Evolutionary conservation across 2,797 vertebrate genomes (phyloP).

Genomic region (Lateolabrax maculatus): DNA sequence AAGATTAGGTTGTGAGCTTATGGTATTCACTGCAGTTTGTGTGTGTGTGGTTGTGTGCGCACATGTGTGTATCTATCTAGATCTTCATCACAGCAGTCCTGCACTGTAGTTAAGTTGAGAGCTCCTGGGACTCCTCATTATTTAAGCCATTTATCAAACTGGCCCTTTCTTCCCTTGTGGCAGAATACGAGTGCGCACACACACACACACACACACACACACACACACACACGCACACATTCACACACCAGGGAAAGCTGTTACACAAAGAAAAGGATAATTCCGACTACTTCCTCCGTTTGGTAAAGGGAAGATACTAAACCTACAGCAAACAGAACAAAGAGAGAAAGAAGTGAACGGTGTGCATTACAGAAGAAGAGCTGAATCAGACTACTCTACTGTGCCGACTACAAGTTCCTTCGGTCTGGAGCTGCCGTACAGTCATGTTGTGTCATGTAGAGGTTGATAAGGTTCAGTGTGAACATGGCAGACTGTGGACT

Average conservation of each 20-base stretch:
- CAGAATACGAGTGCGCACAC: conserved; percentile 16
- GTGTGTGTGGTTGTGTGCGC: background rate
- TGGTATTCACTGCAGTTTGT: background rate
- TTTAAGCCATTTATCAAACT: conserved; percentile 91
- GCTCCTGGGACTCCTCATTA: conserved; percentile 87
- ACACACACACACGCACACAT: background rate
- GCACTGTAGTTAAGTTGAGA: conserved; percentile 87
- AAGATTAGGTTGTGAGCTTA: conserved; percentile 53
- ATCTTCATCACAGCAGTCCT: conserved; percentile 69
- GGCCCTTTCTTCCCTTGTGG: conserved; percentile 63
- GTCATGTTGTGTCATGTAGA: conserved; percentile 70
- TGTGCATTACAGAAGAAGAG: conserved; percentile 9
- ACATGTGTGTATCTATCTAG: conserved; percentile 47
- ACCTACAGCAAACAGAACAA: conserved; percentile 43
- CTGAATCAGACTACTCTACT: conserved; percentile 9
- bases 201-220: conserved; percentile 30
- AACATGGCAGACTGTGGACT: conserved; percentile 70
- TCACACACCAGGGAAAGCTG: conserved; percentile 18
- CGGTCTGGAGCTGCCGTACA: conserved; percentile 55
- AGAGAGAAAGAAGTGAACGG: conserved; percentile 15
- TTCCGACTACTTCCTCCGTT: conserved; percentile 23
- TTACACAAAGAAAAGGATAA: conserved; percentile 45
- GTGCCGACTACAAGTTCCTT: conserved; percentile 24
- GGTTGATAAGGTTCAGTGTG: conserved; percentile 74
- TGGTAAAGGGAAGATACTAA: conserved; percentile 17